Percentiles rank a stretch among this genome's conserved stretches.
Conservation (phyloP, 1,140 invertebrate genomes). For the Maniola jurtina region DNA sequence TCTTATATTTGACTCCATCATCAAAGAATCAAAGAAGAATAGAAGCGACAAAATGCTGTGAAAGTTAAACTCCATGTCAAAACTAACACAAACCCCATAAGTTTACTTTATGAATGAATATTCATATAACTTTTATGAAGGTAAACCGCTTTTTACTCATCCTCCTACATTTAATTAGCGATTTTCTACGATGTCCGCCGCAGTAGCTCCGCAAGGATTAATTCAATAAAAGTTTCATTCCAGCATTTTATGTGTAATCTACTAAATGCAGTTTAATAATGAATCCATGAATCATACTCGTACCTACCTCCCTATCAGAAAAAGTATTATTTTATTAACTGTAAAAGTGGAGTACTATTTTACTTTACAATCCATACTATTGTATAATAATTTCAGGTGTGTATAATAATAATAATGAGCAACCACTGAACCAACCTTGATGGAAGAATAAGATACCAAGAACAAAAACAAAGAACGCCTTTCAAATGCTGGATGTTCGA, state of each 20-base stretch:
- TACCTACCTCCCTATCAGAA: not conserved
- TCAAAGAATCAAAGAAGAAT: no score
- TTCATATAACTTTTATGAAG: slow-evolving; percentile 37
- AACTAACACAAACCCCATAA: slow-evolving; percentile 14
- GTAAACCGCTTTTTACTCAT: slow-evolving; percentile 37
- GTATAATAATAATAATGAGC: no score
- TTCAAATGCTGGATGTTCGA: no score
- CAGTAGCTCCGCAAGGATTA: slow-evolving; percentile 32
- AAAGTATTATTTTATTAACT: no score
- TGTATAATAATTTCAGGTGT: no score
- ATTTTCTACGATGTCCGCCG: slow-evolving; percentile 32
- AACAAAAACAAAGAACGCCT: no score
- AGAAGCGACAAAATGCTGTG: not conserved
- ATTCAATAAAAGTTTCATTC: slow-evolving; percentile 34
- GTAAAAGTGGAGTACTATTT: no score
- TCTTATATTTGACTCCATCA: no score
- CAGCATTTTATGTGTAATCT: slow-evolving; percentile 25
- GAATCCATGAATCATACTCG: not conserved
- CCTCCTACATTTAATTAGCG: slow-evolving; percentile 37
- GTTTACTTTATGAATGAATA: slow-evolving; percentile 24
- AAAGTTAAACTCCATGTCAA: slow-evolving; percentile 9
- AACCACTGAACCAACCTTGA: no score
- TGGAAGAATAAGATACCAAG: no score
- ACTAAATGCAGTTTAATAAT: slow-evolving; percentile 23
- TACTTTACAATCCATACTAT: no score